Evolutionary conservation across 2,888 invertebrate genomes (phyloP), one percentile per base, ranked within the genome.

Genomic region (Acrocera orbiculus): DNA sequence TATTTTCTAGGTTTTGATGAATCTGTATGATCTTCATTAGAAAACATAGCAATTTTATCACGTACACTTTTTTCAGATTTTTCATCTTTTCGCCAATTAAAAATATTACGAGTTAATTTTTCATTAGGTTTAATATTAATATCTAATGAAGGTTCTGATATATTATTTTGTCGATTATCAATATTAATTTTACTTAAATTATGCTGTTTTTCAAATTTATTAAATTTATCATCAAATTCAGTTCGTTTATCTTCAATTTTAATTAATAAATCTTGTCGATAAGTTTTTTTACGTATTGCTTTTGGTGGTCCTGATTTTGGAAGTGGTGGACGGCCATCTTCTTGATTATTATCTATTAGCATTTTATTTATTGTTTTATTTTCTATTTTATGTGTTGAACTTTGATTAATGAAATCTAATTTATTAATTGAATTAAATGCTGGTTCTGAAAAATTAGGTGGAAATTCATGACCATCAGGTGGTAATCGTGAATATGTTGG

Each of bases 41-140:
- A 81, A 58, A 85, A 85, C 77, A 83, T 80, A 37, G 83, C 83
- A 47, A 85, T 85, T 62, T 83, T 83, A 52, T 83, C 83, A 49
- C 76, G 73, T 35, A 85, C 82, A 48, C 81, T 82, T 43, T 73
- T 73, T 57, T 78, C 78, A 42, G 80, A 80, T 50, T 76, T 73
- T 45, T 80, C 78, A 58, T 81, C 79, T 56, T 78, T 76, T 37
- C 71, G 65, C 66, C 76, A 60, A 36, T 60, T 56, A 37, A 56
- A 56, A 7, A 54, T 42, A 16, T 57, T 54, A 5, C 58, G 48
- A 4, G 52, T 46, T 20, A 32, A n/a, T n/a, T n/a, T 17, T 4
- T 32, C 29, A 24, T 26, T 27, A 1, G 36, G 34, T 15, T 30
- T 30, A n/a, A 26, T 35, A 4, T 23, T 23, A 7, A 4, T 7